A percentile compares a stretch with the other conserved stretches of the same genome.
These are phyloP conservation scores for Drosophila elegans DNA, from an alignment of 1,140 invertebrate genomes.

Conservation along the genomic window DNA sequence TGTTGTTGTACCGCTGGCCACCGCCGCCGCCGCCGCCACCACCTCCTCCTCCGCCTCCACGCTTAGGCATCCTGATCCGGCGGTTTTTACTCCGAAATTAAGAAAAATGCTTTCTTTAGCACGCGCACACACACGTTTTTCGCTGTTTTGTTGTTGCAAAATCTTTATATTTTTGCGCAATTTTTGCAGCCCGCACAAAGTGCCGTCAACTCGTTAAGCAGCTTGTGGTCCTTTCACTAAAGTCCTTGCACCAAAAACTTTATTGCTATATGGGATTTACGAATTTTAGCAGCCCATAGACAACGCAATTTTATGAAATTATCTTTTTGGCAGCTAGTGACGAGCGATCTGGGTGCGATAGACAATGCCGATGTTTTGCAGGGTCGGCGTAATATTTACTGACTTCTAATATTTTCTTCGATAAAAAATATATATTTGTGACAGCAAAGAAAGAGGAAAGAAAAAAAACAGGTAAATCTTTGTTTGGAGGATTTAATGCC, in stretches of 20 bases:
- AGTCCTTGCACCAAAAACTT: not conserved
- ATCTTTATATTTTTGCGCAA: conserved; percentile 1
- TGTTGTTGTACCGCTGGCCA: conserved; percentile 58
- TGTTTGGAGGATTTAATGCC: not conserved
- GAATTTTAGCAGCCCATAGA: conserved; percentile 12
- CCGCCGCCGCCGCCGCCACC: conserved; percentile 27
- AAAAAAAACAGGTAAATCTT: not conserved
- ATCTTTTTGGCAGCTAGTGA: conserved; percentile 2
- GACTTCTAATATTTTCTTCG: too few species aligned
- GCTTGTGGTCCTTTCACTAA: not conserved
- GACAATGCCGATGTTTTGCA: not conserved
- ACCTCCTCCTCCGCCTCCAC: conserved; percentile 60
- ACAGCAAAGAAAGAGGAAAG: not conserved
- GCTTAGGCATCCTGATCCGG: conserved; percentile 65
- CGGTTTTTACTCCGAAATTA: not conserved
- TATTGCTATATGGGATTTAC: not conserved
- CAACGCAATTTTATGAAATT: conserved; percentile 65
- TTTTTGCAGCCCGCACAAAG: not conserved
- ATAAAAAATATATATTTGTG: not conserved
- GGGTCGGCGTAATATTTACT: too few species aligned
- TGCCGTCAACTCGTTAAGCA: not conserved
- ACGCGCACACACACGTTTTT: conserved; percentile 26
- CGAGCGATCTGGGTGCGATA: conserved; percentile 4
- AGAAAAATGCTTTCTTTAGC: not conserved
- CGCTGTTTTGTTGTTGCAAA: not conserved